A percentile compares a stretch with the other conserved stretches of the same genome.
Conservation (phyloP, 2,113 vertebrate species). For the Pitta sordida region DNA sequence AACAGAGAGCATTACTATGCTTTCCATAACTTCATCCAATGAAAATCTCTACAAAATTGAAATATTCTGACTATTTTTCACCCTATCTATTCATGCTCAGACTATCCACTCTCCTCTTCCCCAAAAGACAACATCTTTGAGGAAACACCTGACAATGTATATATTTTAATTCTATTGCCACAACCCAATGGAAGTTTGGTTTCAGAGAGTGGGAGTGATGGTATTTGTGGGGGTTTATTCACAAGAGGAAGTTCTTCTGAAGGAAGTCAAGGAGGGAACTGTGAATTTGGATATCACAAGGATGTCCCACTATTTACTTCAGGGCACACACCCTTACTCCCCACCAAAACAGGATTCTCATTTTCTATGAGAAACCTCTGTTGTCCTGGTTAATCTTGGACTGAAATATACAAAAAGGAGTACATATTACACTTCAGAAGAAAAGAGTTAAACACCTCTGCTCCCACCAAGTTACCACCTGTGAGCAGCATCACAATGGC, state of each 20-base stretch:
- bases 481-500: not conserved
- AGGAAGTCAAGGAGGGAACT: not conserved
- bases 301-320: not conserved
- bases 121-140: not conserved
- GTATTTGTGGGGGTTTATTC: not conserved
- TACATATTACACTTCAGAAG: not conserved
- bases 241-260: not conserved
- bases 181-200: rapidly evolving
- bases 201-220: not conserved
- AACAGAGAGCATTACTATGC: not conserved
- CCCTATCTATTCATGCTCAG: not conserved
- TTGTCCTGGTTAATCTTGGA: not conserved
- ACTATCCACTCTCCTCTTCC: not conserved
- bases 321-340: not conserved
- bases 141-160: not conserved
- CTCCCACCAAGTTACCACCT: not conserved
- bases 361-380: not conserved
- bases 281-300: not conserved
- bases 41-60: not conserved
- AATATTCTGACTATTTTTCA: not conserved
- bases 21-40: not conserved
- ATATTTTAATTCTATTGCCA: not conserved
- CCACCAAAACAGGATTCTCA: not conserved
- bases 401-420: not conserved
- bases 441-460: not conserved